Evolutionary conservation across 2,797 vertebrate genomes (phyloP), one percentile per base, ranked within the genome.

Genomic region (Thalassophryne amazonica): DNA sequence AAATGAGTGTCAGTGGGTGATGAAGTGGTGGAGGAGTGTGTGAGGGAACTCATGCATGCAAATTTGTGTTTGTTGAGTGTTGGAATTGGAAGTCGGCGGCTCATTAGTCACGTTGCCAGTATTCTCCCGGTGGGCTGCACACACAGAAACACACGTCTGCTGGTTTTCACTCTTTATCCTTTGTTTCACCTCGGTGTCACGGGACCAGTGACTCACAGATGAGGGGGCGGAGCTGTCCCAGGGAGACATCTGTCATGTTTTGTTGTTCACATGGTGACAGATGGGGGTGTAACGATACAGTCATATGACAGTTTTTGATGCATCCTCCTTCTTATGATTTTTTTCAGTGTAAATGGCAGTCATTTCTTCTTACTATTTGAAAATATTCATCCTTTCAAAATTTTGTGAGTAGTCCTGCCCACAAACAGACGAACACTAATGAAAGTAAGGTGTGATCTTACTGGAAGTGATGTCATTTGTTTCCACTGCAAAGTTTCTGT

Each of bases 131-230:
- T 10, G 34, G 29, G 23, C 30, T 0, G 11, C 14, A 35, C 42
- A 12, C 31, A n/a, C 19, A 25, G 22, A 40, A 12, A 36, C 39
- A 1, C 36, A 51, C 52, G 25, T 27, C 39, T 38, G 13, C 34
- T 16, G 16, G 9, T 21, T 35, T 33, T 27, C 9, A 16, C 31
- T 62, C 57, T 61, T 68, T 51, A 54, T 24, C 19, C 47, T 11
- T 19, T 34, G 36, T 47, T 24, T 47, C 35, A 38, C 7, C 41
- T 22, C 17, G 53, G 53, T 39, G 17, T 77, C 63, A 69, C 34
- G 45, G 61, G 34, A 50, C 42, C 7, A 32, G 20, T 2, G 42
- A 52, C 46, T 72, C 70, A 56, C 41, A 63, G 50, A 29, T 21
- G 1, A 32, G 53, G 43, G 41, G 39, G 16, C n/a, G n/a, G n/a